Evolutionary conservation across 2,113 vertebrate species (phyloP).

Genomic region (Mus musculus): GRCm39 chr7:46594001-46594500

Average conservation of each 20-base stretch:
- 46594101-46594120: not conserved
- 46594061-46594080: not conserved
- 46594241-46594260: constrained; percentile 22
- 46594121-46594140: not conserved
- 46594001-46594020: not conserved
- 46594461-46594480: not conserved
- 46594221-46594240: constrained; percentile 28
- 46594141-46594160: not conserved
- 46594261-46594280: not conserved
- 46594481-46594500: not conserved
- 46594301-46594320: not conserved
- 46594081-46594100: not conserved
- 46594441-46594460: not conserved
- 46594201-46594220: constrained; percentile 31
- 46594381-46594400: not conserved
- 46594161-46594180: not conserved
- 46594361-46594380: not conserved
- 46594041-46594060: not conserved
- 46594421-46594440: not conserved
- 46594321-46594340: not conserved
- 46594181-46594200: constrained; percentile 30
- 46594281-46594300: not conserved
- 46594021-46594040: no score
- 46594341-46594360: not conserved
- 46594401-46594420: not conserved